A percentile compares a stretch with the other conserved stretches of the same genome.
Conservation (phyloP, 2,888 invertebrate genomes). For the Brachylomia viminalis region DNA sequence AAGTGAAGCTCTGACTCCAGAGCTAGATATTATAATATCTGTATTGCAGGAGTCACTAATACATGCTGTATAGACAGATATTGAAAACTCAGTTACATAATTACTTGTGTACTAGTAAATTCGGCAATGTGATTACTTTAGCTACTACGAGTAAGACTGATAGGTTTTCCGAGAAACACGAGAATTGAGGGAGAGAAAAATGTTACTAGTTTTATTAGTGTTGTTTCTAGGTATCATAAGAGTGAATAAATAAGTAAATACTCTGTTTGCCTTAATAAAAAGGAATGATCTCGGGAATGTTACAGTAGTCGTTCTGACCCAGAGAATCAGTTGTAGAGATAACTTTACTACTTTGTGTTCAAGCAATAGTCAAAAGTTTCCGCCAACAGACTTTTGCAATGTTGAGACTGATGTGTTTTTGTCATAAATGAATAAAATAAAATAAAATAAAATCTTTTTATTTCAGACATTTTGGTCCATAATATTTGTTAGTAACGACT, state of each 20-base stretch:
- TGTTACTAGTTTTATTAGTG: not conserved
- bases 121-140: slow-evolving; percentile 12
- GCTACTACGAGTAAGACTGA: not conserved
- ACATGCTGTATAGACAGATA: not conserved
- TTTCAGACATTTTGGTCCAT: too few relatives aligned
- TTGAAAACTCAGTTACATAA: not conserved
- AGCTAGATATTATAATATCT: too few relatives aligned
- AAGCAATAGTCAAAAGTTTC: slow-evolving; percentile 43
- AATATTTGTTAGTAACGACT: too few relatives aligned
- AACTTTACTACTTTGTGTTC: slow-evolving; percentile 32
- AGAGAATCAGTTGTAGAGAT: slow-evolving; percentile 2
- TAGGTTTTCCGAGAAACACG: not conserved
- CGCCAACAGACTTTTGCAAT: slow-evolving; percentile 2
- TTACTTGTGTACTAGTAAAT: not conserved
- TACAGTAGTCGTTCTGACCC: not conserved
- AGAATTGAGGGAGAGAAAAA: not conserved
- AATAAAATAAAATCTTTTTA: too few relatives aligned
- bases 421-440: too few relatives aligned
- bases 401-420: too few relatives aligned
- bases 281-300: not conserved
- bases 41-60: too few relatives aligned
- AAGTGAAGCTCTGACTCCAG: too few relatives aligned
- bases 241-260: not conserved
- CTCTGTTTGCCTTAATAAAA: too few relatives aligned
- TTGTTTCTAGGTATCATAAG: not conserved